Base-by-base conservation (phyloP, 2,797 vertebrate genomes). In the Pteronotus mesoamericanus region DNA sequence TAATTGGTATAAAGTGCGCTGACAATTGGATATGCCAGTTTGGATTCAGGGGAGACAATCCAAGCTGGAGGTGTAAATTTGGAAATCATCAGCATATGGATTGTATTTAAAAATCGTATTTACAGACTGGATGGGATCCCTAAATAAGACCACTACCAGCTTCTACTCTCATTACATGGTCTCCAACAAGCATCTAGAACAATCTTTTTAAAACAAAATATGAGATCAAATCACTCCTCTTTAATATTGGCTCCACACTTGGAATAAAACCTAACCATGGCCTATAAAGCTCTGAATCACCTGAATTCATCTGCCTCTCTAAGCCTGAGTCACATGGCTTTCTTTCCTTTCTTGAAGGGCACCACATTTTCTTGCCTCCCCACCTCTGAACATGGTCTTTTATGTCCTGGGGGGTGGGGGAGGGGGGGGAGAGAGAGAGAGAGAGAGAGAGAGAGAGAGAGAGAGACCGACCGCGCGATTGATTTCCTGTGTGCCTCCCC, bases 81-180 rank as follows among this genome's bases (percentile, higher is more conserved):
- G 59, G 48, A 8, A 89, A 29, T 82, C 42, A 87, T 42, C 29
- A 37, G 71, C 26, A 91, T 19, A 91, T 12, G 82, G 29, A 26
- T 79, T 39, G 39, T 68, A 87, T 79, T 95, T 92, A 37, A 86
- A 87, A 29, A 78, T 61, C 68, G 39, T 59, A 80, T 83, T 96
- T 93, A 89, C 91, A 94, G 37, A 91, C 66, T 77, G 53, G 51
- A 66, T 68, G 26, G 42, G 53, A 74, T 57, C 32, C 32, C 42
- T 53, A 92, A 82, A 68, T 19, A 88, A 68, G 39, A 79, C 32
- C 37, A 51, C 74, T 44, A 80, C 64, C 32, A 92, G 59, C 51
- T 82, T 95, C 82, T 74, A 85, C 59, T 91, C 42, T 64, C 74
- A 21, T n/a, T 82, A 96, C 34, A 97, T 48, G 72, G 48, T 82